A percentile compares a stretch with the other conserved stretches of the same genome.
phyloP scores from a whole-genome alignment of 2,797 vertebrate species.

The Mergus octosetaceus region DNA sequence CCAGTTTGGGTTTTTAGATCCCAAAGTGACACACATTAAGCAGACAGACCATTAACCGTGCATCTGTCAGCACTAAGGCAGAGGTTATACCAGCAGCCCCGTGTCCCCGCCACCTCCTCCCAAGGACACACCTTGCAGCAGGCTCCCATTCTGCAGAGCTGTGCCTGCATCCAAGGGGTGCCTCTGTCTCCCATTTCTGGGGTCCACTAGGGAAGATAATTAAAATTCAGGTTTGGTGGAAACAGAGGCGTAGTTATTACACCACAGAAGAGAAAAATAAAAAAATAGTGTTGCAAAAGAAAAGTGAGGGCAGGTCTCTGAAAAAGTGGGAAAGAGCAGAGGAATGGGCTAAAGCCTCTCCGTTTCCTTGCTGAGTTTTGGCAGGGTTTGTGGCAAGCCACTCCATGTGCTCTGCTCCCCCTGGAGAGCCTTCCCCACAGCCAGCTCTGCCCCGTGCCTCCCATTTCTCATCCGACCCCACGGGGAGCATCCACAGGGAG shows the following conservation, averaged over 20 bases:
- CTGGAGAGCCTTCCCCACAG: not conserved
- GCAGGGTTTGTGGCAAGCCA: not conserved
- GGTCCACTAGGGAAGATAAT: not conserved
- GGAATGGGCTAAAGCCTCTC: not conserved
- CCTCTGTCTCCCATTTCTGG: not conserved
- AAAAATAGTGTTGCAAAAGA: not conserved
- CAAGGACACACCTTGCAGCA: not conserved
- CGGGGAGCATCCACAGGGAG: no score
- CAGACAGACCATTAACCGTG: not conserved
- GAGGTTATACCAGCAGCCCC: not conserved
- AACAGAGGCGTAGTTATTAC: not conserved
- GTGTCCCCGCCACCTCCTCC: not conserved
- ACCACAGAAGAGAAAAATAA: not conserved
- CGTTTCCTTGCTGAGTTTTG: not conserved
- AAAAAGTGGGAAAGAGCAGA: not conserved
- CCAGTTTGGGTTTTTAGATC: not conserved
- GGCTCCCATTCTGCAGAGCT: not conserved
- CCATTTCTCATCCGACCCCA: not conserved
- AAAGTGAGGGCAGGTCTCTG: not conserved
- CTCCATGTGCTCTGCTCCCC: not conserved
- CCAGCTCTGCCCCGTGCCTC: not conserved
- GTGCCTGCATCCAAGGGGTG: not conserved
- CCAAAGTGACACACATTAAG: not conserved
- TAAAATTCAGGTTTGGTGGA: not conserved
- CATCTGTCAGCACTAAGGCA: constrained; percentile 23